Percentiles rank a stretch among this genome's conserved stretches.
These are phyloP conservation scores for Lethocerus indicus DNA, from an alignment of 1,140 invertebrate species.

Conservation along the genomic window DNA sequence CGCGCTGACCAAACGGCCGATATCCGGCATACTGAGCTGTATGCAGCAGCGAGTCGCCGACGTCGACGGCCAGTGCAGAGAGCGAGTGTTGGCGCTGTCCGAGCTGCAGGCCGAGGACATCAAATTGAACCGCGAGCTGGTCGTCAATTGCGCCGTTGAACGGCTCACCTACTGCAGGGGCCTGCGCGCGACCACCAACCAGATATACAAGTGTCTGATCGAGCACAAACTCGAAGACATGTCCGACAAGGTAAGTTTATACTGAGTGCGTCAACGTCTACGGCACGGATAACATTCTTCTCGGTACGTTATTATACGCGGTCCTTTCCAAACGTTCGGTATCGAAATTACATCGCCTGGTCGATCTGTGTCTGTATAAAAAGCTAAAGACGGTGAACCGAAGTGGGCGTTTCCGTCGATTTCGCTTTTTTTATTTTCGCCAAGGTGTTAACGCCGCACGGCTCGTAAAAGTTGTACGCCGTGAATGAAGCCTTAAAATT, in stretches of 20 bases:
- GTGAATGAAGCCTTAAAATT: too few relatives aligned
- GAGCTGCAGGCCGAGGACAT: constrained; percentile 86
- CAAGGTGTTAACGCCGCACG: too few relatives aligned
- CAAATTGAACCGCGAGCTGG: constrained; percentile 61
- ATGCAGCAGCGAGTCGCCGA: constrained; percentile 45
- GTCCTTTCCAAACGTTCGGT: too few relatives aligned
- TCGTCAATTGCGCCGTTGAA: constrained; percentile 53
- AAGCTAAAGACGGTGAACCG: too few relatives aligned
- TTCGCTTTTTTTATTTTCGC: too few relatives aligned
- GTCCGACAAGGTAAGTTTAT: constrained; percentile 11
- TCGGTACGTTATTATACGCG: too few relatives aligned
- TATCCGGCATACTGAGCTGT: too few relatives aligned
- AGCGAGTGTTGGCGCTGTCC: constrained; percentile 63
- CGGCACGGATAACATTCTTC: neutral
- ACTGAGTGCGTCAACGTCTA: neutral
- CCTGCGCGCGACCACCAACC: constrained; percentile 48
- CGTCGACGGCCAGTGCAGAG: constrained; percentile 44
- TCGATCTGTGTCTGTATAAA: too few relatives aligned
- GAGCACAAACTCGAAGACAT: constrained; percentile 37
- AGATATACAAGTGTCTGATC: constrained; percentile 84
- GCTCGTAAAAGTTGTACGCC: too few relatives aligned
- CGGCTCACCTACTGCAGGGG: constrained; percentile 50
- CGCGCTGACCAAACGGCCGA: too few relatives aligned
- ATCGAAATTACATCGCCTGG: too few relatives aligned
- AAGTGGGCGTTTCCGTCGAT: too few relatives aligned